Percentiles rank a stretch among this genome's conserved stretches.
These are phyloP conservation scores for Dreissena rostriformis DNA, from an alignment of 1,140 invertebrate genomes.

Conservation along the genomic window DNA sequence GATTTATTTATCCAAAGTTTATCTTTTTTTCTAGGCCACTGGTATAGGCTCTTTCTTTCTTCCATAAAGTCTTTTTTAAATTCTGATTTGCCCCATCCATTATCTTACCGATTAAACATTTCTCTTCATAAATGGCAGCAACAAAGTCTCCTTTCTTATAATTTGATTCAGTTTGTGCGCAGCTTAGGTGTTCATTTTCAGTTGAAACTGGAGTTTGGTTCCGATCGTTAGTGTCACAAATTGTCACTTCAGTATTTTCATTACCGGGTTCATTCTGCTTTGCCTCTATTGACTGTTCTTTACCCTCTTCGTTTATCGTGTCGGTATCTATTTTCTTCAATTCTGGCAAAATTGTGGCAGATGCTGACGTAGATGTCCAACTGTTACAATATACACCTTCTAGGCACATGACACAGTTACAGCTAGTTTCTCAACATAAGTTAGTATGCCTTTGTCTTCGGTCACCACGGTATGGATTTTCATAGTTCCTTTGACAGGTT, in stretches of 20 bases:
- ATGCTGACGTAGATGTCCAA: background rate
- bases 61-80: background rate
- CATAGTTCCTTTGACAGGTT: conserved; percentile 45
- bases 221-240: background rate
- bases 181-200: background rate
- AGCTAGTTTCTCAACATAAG: conserved; percentile 17
- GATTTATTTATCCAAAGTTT: too few relatives aligned
- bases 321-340: background rate
- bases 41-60: too few relatives aligned
- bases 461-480: conserved; percentile 49
- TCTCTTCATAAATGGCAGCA: background rate
- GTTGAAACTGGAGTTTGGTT: background rate
- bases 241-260: background rate
- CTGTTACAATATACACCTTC: background rate
- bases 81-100: background rate
- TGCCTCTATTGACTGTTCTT: background rate
- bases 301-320: background rate
- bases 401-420: conserved; percentile 33
- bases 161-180: background rate
- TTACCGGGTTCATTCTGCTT: background rate
- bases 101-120: background rate
- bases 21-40: too few relatives aligned
- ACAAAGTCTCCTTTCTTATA: background rate
- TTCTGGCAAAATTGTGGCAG: background rate
- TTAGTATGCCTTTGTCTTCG: background rate